These are phyloP conservation scores for Scelioninae gen. 2 DNA, from an alignment of 2,888 invertebrate species.

Conservation along the genomic window DNA sequence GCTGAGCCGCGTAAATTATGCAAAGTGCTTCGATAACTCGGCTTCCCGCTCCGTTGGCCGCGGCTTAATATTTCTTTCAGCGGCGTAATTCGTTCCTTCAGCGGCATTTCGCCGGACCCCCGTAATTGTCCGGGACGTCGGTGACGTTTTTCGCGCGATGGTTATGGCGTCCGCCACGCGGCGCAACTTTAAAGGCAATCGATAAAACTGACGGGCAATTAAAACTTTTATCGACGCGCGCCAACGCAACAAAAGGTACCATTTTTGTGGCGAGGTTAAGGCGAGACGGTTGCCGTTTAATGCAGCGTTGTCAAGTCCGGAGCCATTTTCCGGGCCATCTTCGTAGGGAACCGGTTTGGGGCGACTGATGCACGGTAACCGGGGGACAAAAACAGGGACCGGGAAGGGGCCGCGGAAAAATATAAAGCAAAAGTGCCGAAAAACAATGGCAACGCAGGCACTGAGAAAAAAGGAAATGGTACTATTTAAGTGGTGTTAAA, in stretches of 20 bases:
- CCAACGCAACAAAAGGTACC: slow-evolving; percentile 37
- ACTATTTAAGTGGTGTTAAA: too few species aligned
- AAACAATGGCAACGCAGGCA: too few species aligned
- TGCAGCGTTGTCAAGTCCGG: slow-evolving; percentile 67
- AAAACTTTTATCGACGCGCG: slow-evolving; percentile 71
- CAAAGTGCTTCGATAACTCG: slow-evolving; percentile 62
- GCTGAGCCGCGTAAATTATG: slow-evolving; percentile 59
- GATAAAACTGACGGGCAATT: slow-evolving; percentile 66
- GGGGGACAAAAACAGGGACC: too few species aligned
- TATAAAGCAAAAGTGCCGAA: too few species aligned
- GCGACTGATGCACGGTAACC: too few species aligned
- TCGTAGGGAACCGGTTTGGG: too few species aligned
- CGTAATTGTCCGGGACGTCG: slow-evolving; percentile 41
- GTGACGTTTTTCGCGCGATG: slow-evolving; percentile 30
- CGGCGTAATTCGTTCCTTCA: slow-evolving; percentile 26
- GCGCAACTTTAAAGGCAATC: slow-evolving; percentile 30
- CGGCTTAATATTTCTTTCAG: slow-evolving; percentile 51
- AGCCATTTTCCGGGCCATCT: too few species aligned
- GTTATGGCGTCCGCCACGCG: slow-evolving; percentile 31
- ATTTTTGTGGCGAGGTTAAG: slow-evolving; percentile 48
- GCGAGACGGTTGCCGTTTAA: slow-evolving; percentile 69
- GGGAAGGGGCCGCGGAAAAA: too few species aligned
- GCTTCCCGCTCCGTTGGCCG: slow-evolving; percentile 45
- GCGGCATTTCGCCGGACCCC: slow-evolving; percentile 42
- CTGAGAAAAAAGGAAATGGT: too few species aligned